phyloP scores from a whole-genome alignment of 1,140 invertebrate species.

The Tetragonula clypearis region DNA sequence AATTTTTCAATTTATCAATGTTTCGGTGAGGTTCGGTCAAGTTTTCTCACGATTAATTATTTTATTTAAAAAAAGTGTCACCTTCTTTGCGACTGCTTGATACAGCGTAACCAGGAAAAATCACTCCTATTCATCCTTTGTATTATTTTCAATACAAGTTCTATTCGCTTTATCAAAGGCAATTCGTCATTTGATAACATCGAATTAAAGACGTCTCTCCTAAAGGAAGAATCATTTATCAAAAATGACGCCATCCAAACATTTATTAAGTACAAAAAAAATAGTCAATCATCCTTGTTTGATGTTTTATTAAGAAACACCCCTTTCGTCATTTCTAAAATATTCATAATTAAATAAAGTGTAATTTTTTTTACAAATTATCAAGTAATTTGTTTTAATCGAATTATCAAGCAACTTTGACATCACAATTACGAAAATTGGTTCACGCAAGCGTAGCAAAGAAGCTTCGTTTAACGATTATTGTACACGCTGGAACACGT shows the following conservation, averaged over 20 bases:
- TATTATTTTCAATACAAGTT: not conserved
- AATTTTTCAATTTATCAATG: not conserved
- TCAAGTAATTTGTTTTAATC: not conserved
- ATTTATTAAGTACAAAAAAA: not conserved
- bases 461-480: conserved; percentile 26
- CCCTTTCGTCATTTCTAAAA: not conserved
- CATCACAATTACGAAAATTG: not conserved
- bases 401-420: not conserved
- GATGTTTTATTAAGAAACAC: not conserved
- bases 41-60: not conserved
- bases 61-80: not conserved
- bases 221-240: not conserved
- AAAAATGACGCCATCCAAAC: not conserved
- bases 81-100: not conserved
- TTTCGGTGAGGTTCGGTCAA: not conserved
- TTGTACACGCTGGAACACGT: not conserved
- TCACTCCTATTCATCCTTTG: not conserved
- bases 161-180: not conserved
- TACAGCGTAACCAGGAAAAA: not conserved
- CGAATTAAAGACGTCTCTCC: not conserved
- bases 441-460: not conserved
- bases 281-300: not conserved
- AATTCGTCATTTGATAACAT: conserved; percentile 10
- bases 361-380: not conserved
- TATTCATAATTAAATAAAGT: not conserved